Percentiles rank a stretch among this genome's conserved stretches.
Conservation (phyloP, 1,140 invertebrate species). For the Saccostrea glomerata region DNA sequence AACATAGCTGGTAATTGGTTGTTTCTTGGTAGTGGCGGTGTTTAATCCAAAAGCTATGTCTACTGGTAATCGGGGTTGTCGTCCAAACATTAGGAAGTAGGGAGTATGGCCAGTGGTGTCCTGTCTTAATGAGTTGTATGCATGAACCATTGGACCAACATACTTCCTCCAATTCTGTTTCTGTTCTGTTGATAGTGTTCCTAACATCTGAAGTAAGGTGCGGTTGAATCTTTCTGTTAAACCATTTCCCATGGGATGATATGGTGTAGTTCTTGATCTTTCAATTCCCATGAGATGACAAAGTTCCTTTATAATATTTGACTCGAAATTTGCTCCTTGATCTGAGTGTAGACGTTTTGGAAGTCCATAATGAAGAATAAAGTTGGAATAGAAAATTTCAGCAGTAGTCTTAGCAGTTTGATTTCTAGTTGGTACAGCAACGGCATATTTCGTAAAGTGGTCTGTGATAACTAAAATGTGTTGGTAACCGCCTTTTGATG, state of each 20-base stretch:
- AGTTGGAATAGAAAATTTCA: neutral
- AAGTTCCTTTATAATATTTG: conserved; percentile 6
- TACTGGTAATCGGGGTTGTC: conserved; percentile 51
- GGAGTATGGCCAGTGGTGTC: conserved; percentile 54
- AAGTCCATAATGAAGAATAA: conserved; percentile 10
- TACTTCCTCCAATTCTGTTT: conserved; percentile 56
- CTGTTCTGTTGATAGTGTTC: conserved; percentile 40
- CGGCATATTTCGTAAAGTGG: too few relatives aligned
- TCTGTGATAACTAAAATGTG: too few relatives aligned
- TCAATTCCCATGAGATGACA: neutral
- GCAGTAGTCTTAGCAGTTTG: neutral
- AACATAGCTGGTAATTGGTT: conserved; percentile 42
- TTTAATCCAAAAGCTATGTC: conserved; percentile 53
- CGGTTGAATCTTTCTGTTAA: conserved; percentile 44
- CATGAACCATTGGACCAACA: conserved; percentile 45
- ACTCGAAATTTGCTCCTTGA: conserved; percentile 35
- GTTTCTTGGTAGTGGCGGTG: neutral
- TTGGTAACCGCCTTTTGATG: too few relatives aligned
- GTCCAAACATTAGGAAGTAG: conserved; percentile 56
- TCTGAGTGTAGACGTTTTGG: conserved; percentile 32
- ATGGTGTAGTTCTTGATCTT: conserved; percentile 33
- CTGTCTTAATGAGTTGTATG: conserved; percentile 55
- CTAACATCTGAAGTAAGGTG: conserved; percentile 48
- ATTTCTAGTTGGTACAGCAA: too few relatives aligned
- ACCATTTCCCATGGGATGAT: conserved; percentile 43